Evolutionary conservation across 2,888 invertebrate genomes (phyloP), one percentile per base, ranked within the genome.

Genomic region (Mimumesa dahlbomi): DNA sequence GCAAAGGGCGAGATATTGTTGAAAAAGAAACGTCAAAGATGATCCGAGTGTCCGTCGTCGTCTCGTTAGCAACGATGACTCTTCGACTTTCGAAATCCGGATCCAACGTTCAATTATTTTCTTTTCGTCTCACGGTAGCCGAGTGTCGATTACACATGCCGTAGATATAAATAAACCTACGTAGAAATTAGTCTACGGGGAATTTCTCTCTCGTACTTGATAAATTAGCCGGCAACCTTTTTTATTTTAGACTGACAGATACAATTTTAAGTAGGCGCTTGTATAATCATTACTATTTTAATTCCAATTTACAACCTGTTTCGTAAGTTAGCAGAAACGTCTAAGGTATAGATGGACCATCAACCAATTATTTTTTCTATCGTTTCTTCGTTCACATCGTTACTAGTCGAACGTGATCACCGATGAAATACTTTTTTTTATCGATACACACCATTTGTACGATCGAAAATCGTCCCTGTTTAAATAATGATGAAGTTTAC

Each of bases 11-110:
- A 66, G 67, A 56, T 53, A 63, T 74, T 69, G 69, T 73, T 67
- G 70, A 61, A 56, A 45, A 64, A 59, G 59, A 73, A 69, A 77
- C 78, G 75, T 76, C 81, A 74, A 76, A 68, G 76, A 73, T 68
- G 76, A 73, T 76, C 62, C 75, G 73, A 72, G 73, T 70, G 76
- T 76, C 77, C 73, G 77, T 69, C 73, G 77, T 69, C 59, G 69
- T 73, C 85, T 87, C 83, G 86, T 87, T 87, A 87, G 82, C 75
- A 64, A 81, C 82, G 82, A 87, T 87, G 87, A 87, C 85, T 87
- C 76, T 79, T 75, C 76, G 63, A 83, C 65, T 85, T 82, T 82
- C 50, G 45, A 54, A 57, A 38, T 61, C 61, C 61, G 49, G 49
- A 21, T 70, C 46, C 65, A 53, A 63, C 71, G 68, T 53, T 56